Evolutionary conservation across 2,797 vertebrate genomes (phyloP).

Genomic region (Cygnus olor): DNA sequence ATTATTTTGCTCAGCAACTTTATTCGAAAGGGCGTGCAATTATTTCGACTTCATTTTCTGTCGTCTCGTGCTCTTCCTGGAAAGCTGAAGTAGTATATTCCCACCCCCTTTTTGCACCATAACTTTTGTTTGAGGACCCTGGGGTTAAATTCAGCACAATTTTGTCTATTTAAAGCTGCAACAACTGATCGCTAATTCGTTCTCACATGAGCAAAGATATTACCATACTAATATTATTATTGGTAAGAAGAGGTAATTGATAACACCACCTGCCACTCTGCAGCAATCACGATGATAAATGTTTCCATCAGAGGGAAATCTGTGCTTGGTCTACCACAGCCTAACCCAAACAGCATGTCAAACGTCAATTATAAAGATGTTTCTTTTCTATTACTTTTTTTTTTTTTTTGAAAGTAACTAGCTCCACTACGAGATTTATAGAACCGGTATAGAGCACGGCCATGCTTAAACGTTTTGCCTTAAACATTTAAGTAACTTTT

Average conservation of each 20-base stretch:
- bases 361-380: slow-evolving; percentile 84
- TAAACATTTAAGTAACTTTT: slow-evolving; percentile 17
- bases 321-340: slow-evolving; percentile 79
- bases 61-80: background rate
- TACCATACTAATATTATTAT: slow-evolving; percentile 86
- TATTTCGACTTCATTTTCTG: slow-evolving; percentile 45
- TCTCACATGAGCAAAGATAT: slow-evolving; percentile 79
- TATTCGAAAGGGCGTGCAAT: background rate
- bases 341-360: slow-evolving; percentile 81
- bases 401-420: background rate
- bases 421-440: slow-evolving; percentile 1
- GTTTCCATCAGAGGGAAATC: slow-evolving; percentile 82
- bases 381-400: slow-evolving; percentile 72
- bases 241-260: slow-evolving; percentile 84
- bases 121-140: slow-evolving; percentile 67
- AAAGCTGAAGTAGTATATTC: slow-evolving; percentile 35
- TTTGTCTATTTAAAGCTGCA: slow-evolving; percentile 52
- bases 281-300: slow-evolving; percentile 84
- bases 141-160: slow-evolving; percentile 48
- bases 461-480: background rate
- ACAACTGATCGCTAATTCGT: slow-evolving; percentile 73
- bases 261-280: slow-evolving; percentile 84
- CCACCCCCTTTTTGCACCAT: background rate
- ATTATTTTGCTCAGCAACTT: slow-evolving; percentile 34
- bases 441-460: background rate